Conservation (phyloP, 1,140 invertebrate genomes). For the Lasioglossum baleicum region DNA sequence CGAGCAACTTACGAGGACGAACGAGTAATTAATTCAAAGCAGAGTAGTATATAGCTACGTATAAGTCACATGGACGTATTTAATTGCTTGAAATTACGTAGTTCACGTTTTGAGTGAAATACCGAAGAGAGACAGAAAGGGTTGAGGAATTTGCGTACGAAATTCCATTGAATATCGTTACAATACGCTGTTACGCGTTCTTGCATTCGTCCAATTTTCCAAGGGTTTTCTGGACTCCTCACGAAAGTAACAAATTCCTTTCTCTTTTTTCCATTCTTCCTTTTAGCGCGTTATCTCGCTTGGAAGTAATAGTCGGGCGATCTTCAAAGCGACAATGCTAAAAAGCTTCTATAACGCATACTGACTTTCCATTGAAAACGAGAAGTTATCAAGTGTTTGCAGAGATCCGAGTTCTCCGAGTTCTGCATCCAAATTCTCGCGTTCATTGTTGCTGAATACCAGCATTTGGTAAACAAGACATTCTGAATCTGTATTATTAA, state of each 20-base stretch:
- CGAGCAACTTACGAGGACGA: not conserved
- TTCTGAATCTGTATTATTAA: too few species aligned
- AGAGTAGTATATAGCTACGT: not conserved
- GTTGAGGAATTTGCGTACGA: slow-evolving; percentile 1
- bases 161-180: slow-evolving; percentile 12
- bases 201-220: slow-evolving; percentile 40
- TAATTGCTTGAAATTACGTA: slow-evolving; percentile 9
- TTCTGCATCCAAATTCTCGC: too few species aligned
- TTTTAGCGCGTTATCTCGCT: slow-evolving; percentile 30
- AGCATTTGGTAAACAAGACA: too few species aligned
- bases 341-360: slow-evolving; percentile 4
- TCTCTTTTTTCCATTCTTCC: slow-evolving; percentile 10
- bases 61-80: slow-evolving; percentile 4
- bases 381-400: slow-evolving; percentile 13
- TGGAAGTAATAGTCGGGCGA: slow-evolving; percentile 44
- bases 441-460: too few species aligned
- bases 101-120: not conserved
- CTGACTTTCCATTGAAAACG: slow-evolving; percentile 7
- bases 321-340: slow-evolving; percentile 41
- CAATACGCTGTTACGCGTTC: slow-evolving; percentile 2
- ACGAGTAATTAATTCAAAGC: slow-evolving; percentile 29
- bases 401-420: too few species aligned
- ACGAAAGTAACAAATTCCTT: slow-evolving; percentile 45
- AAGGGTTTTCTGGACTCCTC: slow-evolving; percentile 29
- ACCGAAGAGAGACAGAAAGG: not conserved